Percentiles rank a stretch among this genome's conserved stretches.
phyloP scores from a whole-genome alignment of 2,113 vertebrate genomes.

The Pterocles burchelli region DNA sequence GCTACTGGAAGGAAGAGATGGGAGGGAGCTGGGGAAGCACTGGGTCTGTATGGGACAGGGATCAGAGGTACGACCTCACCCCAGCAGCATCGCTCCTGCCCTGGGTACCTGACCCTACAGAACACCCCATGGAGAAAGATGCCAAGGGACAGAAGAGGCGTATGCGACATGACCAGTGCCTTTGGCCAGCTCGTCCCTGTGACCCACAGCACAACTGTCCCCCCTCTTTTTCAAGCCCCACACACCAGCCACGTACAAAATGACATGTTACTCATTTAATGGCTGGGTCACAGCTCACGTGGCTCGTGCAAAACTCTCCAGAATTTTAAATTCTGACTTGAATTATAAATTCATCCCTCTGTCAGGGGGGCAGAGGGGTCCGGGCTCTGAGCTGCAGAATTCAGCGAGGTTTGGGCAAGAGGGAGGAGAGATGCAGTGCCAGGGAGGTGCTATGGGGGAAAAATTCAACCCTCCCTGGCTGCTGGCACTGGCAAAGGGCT shows the following conservation, averaged over 20 bases:
- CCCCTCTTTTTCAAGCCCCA: fast-evolving
- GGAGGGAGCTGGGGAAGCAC: background rate
- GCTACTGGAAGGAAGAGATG: background rate
- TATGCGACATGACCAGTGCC: fast-evolving
- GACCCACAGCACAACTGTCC: background rate
- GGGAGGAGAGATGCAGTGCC: fast-evolving
- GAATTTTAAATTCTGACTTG: background rate
- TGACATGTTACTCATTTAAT: fast-evolving
- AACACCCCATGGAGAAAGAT: fast-evolving
- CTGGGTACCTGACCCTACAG: background rate
- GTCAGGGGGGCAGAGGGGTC: background rate
- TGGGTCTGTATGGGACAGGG: background rate
- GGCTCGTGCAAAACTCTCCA: background rate
- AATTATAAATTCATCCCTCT: background rate
- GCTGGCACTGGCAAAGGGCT: background rate
- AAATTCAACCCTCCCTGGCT: background rate
- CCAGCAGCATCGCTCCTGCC: background rate
- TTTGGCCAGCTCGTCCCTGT: fast-evolving
- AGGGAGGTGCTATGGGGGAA: background rate
- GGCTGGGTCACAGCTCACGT: fast-evolving
- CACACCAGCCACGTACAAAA: fast-evolving
- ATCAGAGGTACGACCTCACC: background rate
- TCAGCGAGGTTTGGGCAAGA: fast-evolving
- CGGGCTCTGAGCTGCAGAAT: background rate
- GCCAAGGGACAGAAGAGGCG: background rate